Evolutionary conservation across 2,797 vertebrate genomes (phyloP).

Genomic region (Adelosebastes latens): DNA sequence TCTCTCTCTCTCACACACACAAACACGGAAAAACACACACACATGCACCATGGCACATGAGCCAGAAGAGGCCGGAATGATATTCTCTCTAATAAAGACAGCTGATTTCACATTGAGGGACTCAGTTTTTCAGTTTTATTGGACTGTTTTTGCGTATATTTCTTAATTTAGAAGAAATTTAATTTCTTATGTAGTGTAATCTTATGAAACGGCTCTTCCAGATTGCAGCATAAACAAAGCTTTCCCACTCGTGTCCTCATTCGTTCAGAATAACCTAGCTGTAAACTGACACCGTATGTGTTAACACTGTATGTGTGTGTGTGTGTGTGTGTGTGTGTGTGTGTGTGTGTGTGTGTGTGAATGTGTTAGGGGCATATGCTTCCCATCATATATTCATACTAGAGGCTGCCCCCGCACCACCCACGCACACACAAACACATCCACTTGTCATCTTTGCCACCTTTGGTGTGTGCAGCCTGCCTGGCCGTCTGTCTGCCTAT

Average conservation of each 20-base stretch:
- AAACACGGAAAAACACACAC: conserved; percentile 49
- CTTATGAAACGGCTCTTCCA: not conserved
- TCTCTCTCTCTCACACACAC: conserved; percentile 22
- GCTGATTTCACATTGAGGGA: conserved; percentile 30
- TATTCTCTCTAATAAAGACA: conserved; percentile 47
- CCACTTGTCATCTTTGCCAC: conserved; percentile 77
- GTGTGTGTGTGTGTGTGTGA: conserved; percentile 24
- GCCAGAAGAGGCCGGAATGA: conserved; percentile 56
- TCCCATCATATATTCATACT: conserved; percentile 69
- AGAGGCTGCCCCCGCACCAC: conserved; percentile 43
- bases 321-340: conserved; percentile 28
- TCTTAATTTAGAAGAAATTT: not conserved
- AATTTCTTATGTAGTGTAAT: not conserved
- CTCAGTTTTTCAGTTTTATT: not conserved
- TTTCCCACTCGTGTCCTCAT: conserved; percentile 35
- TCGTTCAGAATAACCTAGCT: conserved; percentile 58
- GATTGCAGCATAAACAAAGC: conserved; percentile 38
- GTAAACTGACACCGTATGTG: conserved; percentile 56
- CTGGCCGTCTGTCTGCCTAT: conserved; percentile 47
- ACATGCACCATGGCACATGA: conserved; percentile 69
- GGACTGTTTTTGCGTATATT: not conserved
- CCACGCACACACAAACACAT: conserved; percentile 55
- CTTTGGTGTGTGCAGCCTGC: conserved; percentile 47
- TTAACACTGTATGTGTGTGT: conserved; percentile 49
- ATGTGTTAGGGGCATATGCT: conserved; percentile 74